Conservation (phyloP, 2,888 invertebrate genomes). For the Abscondita cerata region DNA sequence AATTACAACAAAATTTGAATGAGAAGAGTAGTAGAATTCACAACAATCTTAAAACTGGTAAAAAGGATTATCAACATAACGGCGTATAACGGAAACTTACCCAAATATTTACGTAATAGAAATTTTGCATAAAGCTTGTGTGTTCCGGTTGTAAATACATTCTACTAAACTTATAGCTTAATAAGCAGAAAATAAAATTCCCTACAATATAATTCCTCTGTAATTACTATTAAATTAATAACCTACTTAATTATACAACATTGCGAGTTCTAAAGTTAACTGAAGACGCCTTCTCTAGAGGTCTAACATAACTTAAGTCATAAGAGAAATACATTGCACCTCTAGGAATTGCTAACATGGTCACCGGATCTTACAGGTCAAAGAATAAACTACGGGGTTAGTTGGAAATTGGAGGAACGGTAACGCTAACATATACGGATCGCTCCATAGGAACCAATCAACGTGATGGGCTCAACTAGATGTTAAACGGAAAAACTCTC, state of each 20-base stretch:
- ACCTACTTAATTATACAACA: conserved; percentile 19
- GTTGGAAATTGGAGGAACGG: conserved; percentile 50
- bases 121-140: no score
- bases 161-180: no score
- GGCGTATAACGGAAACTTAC: no score
- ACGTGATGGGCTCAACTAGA: conserved; percentile 29
- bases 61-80: no score
- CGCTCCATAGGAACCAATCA: conserved; percentile 34
- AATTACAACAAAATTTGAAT: no score
- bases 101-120: no score
- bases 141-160: no score
- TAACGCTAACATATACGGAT: conserved; percentile 50
- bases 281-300: conserved; percentile 36
- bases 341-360: conserved; percentile 56
- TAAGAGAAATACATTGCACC: conserved; percentile 58
- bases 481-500: conserved; percentile 15
- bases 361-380: conserved; percentile 55
- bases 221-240: conserved; percentile 10
- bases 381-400: conserved; percentile 54
- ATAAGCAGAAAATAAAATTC: no score
- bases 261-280: conserved; percentile 21
- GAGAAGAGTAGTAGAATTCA: no score
- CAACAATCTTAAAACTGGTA: no score
- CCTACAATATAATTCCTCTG: no score
- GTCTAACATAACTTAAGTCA: conserved; percentile 50